Evolutionary conservation across 35 echinoderm and acorn worm species (phyloP), one percentile per base, ranked within the genome.

Genomic region (Amphiura filiformis): DNA sequence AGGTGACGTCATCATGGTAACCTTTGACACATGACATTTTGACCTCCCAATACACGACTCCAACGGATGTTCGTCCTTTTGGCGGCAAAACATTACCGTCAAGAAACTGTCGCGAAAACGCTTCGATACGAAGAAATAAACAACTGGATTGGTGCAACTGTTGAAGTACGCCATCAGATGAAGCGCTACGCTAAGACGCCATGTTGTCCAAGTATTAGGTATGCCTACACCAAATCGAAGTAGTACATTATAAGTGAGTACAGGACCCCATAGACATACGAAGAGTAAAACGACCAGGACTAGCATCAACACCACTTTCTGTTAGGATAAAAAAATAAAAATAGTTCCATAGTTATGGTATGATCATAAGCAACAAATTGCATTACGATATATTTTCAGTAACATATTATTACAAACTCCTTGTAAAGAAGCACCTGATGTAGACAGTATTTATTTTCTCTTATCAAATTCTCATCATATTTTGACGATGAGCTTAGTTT

Each of bases 121-220:
- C 26, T 70, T 70, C 1, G 61, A 70, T 15, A 70, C 61, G 28
- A 70, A 70, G 61, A 70, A 70, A 70, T 70, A 70, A 18, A 70
- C 61, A 18, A 70, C 17, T 1, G 61, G 61, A 70, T 70, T 70
- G 17, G 61, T 70, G 26, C 61, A 70, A 23, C 61, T 70, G 61
- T 70, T 70, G 61, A 70, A 70, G 61, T 70, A 70, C 28, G 61
- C 61, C 61, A 70, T 70, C 17, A 70, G 61, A 30, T 70, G 61
- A 70, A 70, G 26, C 3, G 61, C 61, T 11, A 70, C 61, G 28
- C 61, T 70, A 3, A 70, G 7, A 2, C 61, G 61, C 61, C 61
- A 70, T 11, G 61, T 70, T 11, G 61, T 70, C 61, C 61, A 70
- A 23, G 7, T 30, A 70, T 70, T 70, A 3, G 61, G 61, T 26